A percentile compares a stretch with the other conserved stretches of the same genome.
These are phyloP conservation scores for Pseudochirops cupreus DNA, from an alignment of 2,797 vertebrate genomes.

Conservation along the genomic window DNA sequence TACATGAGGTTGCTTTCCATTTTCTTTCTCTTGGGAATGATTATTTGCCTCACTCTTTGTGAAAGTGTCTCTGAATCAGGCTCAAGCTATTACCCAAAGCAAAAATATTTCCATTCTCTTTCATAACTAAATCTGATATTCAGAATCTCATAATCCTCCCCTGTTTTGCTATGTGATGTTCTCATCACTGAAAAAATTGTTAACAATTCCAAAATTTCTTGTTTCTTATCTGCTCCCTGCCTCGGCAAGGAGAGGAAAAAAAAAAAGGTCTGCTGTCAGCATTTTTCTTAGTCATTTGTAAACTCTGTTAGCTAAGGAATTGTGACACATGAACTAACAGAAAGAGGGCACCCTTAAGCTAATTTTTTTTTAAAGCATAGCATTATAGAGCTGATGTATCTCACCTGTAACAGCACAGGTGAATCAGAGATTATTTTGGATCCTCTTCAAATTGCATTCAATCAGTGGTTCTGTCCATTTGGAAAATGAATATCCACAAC, in stretches of 20 bases:
- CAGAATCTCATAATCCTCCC: constrained; percentile 32
- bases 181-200: constrained; percentile 13
- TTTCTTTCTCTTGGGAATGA: not conserved
- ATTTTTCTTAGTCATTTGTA: constrained; percentile 55
- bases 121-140: constrained; percentile 30
- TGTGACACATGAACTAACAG: constrained; percentile 49
- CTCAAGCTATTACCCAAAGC: too few species aligned
- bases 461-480: constrained; percentile 73
- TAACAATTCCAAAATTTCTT: constrained; percentile 8
- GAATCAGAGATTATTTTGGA: constrained; percentile 55
- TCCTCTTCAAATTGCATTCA: constrained; percentile 70
- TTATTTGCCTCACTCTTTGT: constrained; percentile 39
- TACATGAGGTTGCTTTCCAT: constrained; percentile 30
- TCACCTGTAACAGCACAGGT: constrained; percentile 12
- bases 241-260: constrained; percentile 20
- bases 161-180: constrained; percentile 15
- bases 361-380: constrained; percentile 28
- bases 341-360: constrained; percentile 64
- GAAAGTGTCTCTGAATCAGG: not conserved
- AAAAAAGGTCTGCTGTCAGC: not conserved
- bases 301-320: constrained; percentile 65
- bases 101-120: not conserved
- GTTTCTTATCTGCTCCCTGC: not conserved
- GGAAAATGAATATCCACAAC: constrained; percentile 72
- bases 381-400: constrained; percentile 67